phyloP scores from a whole-genome alignment of 1,140 invertebrate genomes.

The Reticulitermes speratus region DNA sequence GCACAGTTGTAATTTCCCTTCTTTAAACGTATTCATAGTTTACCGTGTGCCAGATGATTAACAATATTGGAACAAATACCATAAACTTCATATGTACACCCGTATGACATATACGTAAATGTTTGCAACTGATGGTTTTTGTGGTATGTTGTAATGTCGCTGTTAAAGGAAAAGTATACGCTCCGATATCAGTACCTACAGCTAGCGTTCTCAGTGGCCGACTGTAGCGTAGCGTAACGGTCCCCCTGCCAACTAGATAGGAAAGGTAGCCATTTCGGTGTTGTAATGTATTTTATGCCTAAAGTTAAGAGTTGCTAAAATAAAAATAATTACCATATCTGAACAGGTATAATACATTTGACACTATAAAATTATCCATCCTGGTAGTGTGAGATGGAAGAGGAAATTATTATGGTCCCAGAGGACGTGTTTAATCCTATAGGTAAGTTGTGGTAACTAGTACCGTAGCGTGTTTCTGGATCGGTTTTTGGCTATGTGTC shows the following conservation, averaged over 20 bases:
- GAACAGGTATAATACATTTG: background rate
- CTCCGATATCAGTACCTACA: no score
- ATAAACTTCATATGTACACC: no score
- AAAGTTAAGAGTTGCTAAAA: background rate
- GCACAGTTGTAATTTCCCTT: no score
- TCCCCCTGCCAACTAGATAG: background rate
- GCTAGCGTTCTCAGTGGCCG: background rate
- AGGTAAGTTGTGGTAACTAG: background rate
- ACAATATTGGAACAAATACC: no score
- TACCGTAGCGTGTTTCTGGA: background rate
- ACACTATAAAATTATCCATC: background rate
- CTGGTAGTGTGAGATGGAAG: background rate
- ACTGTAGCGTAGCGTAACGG: background rate
- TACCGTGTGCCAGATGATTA: no score
- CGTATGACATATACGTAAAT: no score
- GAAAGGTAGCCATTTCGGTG: background rate
- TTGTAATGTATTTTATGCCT: background rate
- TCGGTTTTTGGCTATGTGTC: conserved; percentile 1
- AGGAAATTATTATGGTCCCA: background rate
- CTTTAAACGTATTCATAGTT: no score
- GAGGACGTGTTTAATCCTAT: background rate
- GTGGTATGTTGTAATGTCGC: no score
- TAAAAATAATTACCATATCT: background rate
- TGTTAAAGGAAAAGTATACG: no score
- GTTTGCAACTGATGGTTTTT: no score